These are phyloP conservation scores for Dreissena polymorpha DNA, from an alignment of 1,140 invertebrate species.

Conservation along the genomic window DNA sequence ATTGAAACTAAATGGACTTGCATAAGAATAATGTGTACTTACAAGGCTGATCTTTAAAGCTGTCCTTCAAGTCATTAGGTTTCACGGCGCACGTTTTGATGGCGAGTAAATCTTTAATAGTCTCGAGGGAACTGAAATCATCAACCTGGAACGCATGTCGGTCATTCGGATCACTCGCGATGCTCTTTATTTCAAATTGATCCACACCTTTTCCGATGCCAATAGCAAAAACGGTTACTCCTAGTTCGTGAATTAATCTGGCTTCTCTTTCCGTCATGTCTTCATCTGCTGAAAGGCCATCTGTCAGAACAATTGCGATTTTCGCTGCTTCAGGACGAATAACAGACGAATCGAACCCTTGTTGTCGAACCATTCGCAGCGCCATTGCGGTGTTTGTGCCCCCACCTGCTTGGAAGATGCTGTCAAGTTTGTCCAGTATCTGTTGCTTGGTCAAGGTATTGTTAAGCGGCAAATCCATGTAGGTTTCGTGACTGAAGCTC, in stretches of 20 bases:
- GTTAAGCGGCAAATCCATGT: constrained; percentile 60
- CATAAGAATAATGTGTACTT: neutral
- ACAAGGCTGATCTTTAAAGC: constrained; percentile 44
- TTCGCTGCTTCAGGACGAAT: constrained; percentile 53
- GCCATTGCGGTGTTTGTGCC: constrained; percentile 67
- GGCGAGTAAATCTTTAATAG: constrained; percentile 68
- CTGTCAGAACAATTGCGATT: constrained; percentile 70
- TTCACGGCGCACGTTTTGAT: constrained; percentile 64
- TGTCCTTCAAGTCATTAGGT: constrained; percentile 28
- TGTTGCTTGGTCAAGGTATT: constrained; percentile 17
- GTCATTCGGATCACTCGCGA: constrained; percentile 62
- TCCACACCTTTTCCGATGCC: constrained; percentile 65
- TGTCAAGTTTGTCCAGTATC: constrained; percentile 43
- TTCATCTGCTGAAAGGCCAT: constrained; percentile 68
- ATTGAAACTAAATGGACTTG: no score
- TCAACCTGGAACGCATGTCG: constrained; percentile 63
- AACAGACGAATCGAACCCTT: constrained; percentile 50
- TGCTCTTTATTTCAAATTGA: constrained; percentile 60
- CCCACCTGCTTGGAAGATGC: constrained; percentile 56
- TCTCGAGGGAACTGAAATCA: constrained; percentile 64
- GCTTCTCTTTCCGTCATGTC: constrained; percentile 59
- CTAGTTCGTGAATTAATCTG: constrained; percentile 50
- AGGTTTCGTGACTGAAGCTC: constrained; percentile 59
- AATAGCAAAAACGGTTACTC: constrained; percentile 67
- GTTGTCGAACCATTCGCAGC: constrained; percentile 53